phyloP scores from a whole-genome alignment of 2,888 invertebrate genomes.

The Congeria kusceri region DNA sequence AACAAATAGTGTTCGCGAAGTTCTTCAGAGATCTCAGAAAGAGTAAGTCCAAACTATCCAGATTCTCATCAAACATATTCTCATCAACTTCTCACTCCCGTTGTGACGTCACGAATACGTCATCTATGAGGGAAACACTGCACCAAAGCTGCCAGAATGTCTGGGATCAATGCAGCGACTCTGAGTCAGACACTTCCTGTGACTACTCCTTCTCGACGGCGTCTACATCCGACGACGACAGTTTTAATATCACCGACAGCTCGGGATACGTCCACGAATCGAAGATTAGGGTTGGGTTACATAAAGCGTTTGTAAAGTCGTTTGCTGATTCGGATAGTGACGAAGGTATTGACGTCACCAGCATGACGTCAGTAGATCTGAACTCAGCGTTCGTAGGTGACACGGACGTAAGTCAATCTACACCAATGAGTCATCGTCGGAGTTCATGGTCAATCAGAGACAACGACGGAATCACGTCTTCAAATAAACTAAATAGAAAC shows the following conservation, averaged over 20 bases:
- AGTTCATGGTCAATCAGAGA: not conserved
- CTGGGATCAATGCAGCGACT: constrained; percentile 35
- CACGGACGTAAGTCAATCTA: not conserved
- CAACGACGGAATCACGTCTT: not conserved
- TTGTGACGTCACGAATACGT: too few species aligned
- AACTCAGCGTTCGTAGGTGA: constrained; percentile 36
- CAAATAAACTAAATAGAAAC: constrained; percentile 7
- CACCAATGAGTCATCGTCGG: not conserved
- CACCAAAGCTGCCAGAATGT: constrained; percentile 23
- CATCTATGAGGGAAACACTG: not conserved
- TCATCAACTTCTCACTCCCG: too few species aligned
- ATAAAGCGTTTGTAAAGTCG: constrained; percentile 38
- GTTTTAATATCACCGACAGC: not conserved
- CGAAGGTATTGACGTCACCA: constrained; percentile 52
- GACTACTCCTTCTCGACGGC: not conserved
- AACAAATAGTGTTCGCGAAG: constrained; percentile 11
- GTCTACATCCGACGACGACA: not conserved
- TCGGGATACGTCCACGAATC: not conserved
- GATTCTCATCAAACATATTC: too few species aligned
- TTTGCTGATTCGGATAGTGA: constrained; percentile 36
- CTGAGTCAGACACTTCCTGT: constrained; percentile 16
- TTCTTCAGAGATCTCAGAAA: constrained; percentile 5
- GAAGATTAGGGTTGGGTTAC: not conserved
- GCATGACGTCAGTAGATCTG: constrained; percentile 34
- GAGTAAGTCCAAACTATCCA: not conserved